Percentiles rank a stretch among this genome's conserved stretches.
Conservation (phyloP, 2,888 invertebrate genomes). For the Melieria crassipennis region DNA sequence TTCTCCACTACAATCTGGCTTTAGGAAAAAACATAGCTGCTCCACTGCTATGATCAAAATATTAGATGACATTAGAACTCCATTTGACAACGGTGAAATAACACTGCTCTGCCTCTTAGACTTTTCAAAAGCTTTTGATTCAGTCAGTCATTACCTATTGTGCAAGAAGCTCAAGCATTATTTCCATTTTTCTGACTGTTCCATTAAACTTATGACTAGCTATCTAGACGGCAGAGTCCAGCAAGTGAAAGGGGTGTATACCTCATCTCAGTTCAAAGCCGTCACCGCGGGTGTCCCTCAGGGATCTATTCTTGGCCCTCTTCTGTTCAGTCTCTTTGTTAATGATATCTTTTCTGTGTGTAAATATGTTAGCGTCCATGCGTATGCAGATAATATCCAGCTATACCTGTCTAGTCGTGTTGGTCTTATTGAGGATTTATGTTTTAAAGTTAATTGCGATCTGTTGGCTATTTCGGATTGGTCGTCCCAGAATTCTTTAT, state of each 20-base stretch:
- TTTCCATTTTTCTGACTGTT: not conserved
- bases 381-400: not conserved
- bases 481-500: not conserved
- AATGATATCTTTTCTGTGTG: too few species aligned
- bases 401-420: not conserved
- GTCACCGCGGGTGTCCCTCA: too few species aligned
- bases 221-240: too few species aligned
- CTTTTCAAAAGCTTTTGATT: constrained; percentile 22
- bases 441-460: constrained; percentile 1
- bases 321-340: too few species aligned
- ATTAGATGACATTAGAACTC: constrained; percentile 11
- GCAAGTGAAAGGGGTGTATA: too few species aligned
- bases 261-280: too few species aligned
- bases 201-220: too few species aligned
- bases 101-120: constrained; percentile 22
- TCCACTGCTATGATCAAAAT: constrained; percentile 20
- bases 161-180: not conserved
- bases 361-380: too few species aligned
- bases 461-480: not conserved
- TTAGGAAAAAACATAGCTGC: constrained; percentile 18
- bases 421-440: constrained; percentile 6
- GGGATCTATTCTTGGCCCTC: too few species aligned
- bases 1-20: constrained; percentile 16
- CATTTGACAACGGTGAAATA: constrained; percentile 11
- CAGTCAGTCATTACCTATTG: constrained; percentile 1